phyloP scores from a whole-genome alignment of 2,888 invertebrate genomes.

The Drosophila putrida region DNA sequence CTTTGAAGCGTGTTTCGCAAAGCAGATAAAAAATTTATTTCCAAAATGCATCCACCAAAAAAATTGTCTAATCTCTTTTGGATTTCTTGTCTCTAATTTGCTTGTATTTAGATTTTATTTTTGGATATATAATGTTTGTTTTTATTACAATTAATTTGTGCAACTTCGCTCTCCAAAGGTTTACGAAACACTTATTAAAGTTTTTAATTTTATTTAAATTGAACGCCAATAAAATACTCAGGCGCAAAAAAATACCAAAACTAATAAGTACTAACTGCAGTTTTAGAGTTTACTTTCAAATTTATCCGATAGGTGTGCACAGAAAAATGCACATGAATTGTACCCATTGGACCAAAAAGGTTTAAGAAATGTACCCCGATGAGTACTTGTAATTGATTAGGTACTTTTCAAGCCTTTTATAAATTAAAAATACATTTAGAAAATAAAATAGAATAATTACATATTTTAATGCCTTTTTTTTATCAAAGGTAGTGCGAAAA shows the following conservation, averaged over 20 bases:
- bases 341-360: background rate
- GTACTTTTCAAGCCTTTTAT: background rate
- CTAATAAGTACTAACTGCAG: background rate
- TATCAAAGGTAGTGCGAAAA: background rate
- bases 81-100: too few relatives aligned
- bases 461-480: background rate
- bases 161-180: too few relatives aligned
- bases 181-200: too few relatives aligned
- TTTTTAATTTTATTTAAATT: too few relatives aligned
- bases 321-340: background rate
- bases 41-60: too few relatives aligned
- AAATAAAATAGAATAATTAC: background rate
- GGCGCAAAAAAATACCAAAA: slow-evolving; percentile 36
- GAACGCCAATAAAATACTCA: slow-evolving; percentile 1
- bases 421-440: too few relatives aligned
- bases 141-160: too few relatives aligned
- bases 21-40: too few relatives aligned
- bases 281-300: background rate
- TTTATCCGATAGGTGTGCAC: background rate
- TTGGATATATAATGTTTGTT: too few relatives aligned
- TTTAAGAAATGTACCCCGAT: background rate
- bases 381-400: background rate
- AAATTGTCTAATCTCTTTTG: too few relatives aligned
- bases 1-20: too few relatives aligned
- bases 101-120: too few relatives aligned